These are phyloP conservation scores for Tolmerus cingulatus DNA, from an alignment of 2,888 invertebrate species.

Conservation along the genomic window DNA sequence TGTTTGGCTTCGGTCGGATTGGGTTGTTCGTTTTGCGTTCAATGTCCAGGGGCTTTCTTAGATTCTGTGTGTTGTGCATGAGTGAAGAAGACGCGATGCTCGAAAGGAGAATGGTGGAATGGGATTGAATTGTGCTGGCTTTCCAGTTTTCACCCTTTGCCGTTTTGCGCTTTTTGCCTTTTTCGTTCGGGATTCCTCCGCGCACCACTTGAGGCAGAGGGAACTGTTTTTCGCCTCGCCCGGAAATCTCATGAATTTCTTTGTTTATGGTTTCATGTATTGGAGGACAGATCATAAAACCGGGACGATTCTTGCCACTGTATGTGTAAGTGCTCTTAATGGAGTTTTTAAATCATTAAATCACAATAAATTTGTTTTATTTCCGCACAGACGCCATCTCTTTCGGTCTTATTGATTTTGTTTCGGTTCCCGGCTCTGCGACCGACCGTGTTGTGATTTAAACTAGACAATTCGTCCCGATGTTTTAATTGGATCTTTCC, in stretches of 20 bases:
- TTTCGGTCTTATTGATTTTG: constrained; percentile 37
- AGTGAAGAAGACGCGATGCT: not conserved
- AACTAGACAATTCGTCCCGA: not conserved
- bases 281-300: constrained; percentile 36
- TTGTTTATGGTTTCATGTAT: constrained; percentile 42
- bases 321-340: constrained; percentile 45
- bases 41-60: constrained; percentile 27
- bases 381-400: constrained; percentile 34
- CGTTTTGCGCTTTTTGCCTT: constrained; percentile 5
- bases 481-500: constrained; percentile 23
- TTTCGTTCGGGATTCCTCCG: not conserved
- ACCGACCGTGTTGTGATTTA: not conserved
- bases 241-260: constrained; percentile 41
- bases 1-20: constrained; percentile 37
- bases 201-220: constrained; percentile 1
- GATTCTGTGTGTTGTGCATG: not conserved
- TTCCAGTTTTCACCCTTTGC: constrained; percentile 30
- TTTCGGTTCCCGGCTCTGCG: not conserved
- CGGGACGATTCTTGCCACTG: not conserved
- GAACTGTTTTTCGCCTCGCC: constrained; percentile 36
- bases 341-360: constrained; percentile 47
- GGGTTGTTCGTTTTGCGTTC: constrained; percentile 33
- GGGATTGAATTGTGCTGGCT: not conserved
- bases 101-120: not conserved
- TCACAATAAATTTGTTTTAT: constrained; percentile 42